Conservation (phyloP, 2,888 invertebrate genomes). For the Acanthoscelides obtectus region DNA sequence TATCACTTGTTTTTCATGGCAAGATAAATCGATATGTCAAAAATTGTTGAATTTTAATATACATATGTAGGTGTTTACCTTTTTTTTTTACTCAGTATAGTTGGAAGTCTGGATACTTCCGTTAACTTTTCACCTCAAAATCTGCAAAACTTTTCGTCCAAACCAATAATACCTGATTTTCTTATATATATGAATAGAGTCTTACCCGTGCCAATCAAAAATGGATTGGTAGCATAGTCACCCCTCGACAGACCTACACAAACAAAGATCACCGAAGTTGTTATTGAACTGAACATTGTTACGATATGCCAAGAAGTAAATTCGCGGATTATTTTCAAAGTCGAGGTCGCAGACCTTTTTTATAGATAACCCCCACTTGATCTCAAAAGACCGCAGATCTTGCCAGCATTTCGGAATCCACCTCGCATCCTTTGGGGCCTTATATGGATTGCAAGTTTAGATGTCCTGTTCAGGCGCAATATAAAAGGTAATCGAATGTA, state of each 20-base stretch:
- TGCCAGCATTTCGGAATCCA: neutral
- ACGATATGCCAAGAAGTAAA: slow-evolving; percentile 5
- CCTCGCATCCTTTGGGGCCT: neutral
- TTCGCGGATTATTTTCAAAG: slow-evolving; percentile 35
- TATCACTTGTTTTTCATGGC: no score
- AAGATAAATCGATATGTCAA: no score
- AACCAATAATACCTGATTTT: no score
- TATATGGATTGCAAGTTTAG: neutral
- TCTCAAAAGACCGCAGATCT: neutral
- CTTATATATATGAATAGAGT: no score
- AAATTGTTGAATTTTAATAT: no score
- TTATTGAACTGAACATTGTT: neutral
- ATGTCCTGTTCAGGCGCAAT: neutral
- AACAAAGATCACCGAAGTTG: neutral
- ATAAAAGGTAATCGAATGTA: no score
- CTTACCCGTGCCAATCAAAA: slow-evolving; percentile 19
- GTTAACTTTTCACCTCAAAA: no score
- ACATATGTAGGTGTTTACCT: no score
- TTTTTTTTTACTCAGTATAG: no score
- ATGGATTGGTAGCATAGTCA: slow-evolving; percentile 13
- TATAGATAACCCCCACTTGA: slow-evolving; percentile 12
- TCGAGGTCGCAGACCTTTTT: slow-evolving; percentile 28
- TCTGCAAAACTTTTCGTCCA: no score
- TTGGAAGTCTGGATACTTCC: no score
- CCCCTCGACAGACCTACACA: slow-evolving; percentile 6